Conservation (phyloP, 1,140 invertebrate genomes). For the Magallana ariakensis region DNA sequence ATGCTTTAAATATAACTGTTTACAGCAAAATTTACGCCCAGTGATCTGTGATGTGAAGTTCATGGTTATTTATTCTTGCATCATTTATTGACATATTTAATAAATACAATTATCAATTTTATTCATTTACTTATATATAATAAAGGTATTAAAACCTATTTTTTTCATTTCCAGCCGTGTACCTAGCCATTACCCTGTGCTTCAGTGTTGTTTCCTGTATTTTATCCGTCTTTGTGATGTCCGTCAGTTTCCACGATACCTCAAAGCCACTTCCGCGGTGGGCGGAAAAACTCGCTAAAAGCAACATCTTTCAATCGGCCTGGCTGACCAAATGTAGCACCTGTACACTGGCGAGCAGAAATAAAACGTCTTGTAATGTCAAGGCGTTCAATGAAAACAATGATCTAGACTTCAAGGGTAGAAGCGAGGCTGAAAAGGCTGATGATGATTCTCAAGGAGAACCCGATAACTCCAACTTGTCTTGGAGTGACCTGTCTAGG, state of each 20-base stretch:
- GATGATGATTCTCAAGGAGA: not conserved
- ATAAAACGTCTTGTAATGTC: not conserved
- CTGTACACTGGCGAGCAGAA: not conserved
- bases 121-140: too few relatives aligned
- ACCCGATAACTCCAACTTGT: not conserved
- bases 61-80: too few relatives aligned
- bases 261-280: not conserved
- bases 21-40: too few relatives aligned
- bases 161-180: not conserved
- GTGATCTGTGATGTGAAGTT: too few relatives aligned
- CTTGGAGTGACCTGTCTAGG: not conserved
- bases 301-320: not conserved
- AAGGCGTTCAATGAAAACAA: not conserved
- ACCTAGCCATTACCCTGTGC: conserved; percentile 13
- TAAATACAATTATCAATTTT: too few relatives aligned
- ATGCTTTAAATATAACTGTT: too few relatives aligned
- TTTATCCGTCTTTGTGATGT: conserved; percentile 9
- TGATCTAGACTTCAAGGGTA: too few relatives aligned
- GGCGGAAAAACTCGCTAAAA: not conserved
- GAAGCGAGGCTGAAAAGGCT: not conserved
- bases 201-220: conserved; percentile 19
- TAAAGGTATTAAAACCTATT: too few relatives aligned
- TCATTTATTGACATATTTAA: too few relatives aligned
- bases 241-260: not conserved
- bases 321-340: not conserved